Evolutionary conservation across 2,113 vertebrate species (phyloP).

Genomic region (Talpa occidentalis): DNA sequence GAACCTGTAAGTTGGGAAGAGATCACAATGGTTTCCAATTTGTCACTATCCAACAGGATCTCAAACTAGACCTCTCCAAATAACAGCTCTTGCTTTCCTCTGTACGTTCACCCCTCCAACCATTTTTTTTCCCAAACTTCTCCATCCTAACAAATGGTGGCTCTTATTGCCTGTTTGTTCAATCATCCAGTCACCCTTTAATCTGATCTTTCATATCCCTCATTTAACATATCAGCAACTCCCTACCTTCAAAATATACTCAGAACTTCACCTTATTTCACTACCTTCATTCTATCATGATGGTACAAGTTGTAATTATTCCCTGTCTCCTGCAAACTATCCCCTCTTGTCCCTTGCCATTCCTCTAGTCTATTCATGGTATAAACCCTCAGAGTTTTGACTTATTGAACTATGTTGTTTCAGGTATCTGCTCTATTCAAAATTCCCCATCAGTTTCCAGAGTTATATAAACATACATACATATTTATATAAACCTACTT

Average conservation of each 20-base stretch:
- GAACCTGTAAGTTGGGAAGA: background rate
- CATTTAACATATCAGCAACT: background rate
- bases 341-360: background rate
- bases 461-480: background rate
- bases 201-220: background rate
- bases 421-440: background rate
- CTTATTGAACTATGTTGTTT: background rate
- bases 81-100: background rate
- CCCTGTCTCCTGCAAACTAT: background rate
- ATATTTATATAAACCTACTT: background rate
- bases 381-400: background rate
- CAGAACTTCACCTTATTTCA: background rate
- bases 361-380: background rate
- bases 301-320: background rate
- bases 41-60: background rate
- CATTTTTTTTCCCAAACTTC: background rate
- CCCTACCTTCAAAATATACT: background rate
- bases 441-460: background rate
- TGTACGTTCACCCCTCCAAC: background rate
- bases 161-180: background rate
- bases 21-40: background rate
- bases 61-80: background rate
- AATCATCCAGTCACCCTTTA: background rate
- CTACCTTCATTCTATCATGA: background rate
- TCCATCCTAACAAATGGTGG: background rate